A percentile compares a stretch with the other conserved stretches of the same genome.
Evolutionary conservation across 2,113 vertebrate species (phyloP).

Genomic region (Hiodon alosoides): DNA sequence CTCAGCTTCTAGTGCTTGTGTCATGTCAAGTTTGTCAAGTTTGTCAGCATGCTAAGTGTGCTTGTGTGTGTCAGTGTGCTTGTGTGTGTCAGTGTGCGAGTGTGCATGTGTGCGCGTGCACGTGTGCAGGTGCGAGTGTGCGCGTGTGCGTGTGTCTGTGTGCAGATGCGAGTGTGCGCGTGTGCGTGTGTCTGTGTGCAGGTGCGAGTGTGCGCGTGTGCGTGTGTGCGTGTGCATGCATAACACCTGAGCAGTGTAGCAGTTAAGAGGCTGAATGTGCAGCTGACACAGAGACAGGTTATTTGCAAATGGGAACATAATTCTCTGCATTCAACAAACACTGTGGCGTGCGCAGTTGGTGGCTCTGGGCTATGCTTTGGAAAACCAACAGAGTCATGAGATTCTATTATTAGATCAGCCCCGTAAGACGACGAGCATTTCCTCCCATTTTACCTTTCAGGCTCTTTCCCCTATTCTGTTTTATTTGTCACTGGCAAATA

Average conservation of each 20-base stretch:
- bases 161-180: too few species aligned
- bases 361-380: slow-evolving; percentile 27
- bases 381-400: slow-evolving; percentile 37
- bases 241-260: too few species aligned
- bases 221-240: not conserved
- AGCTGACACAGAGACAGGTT: slow-evolving; percentile 20
- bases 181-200: too few species aligned
- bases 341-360: slow-evolving; percentile 27
- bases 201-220: too few species aligned
- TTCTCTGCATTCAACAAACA: slow-evolving; percentile 27
- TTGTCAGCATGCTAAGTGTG: too few species aligned
- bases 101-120: too few species aligned
- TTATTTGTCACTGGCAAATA: slow-evolving; percentile 25
- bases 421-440: slow-evolving; percentile 31
- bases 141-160: too few species aligned
- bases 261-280: slow-evolving; percentile 2
- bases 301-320: slow-evolving; percentile 29
- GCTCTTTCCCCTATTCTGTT: slow-evolving; percentile 19
- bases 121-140: too few species aligned
- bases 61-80: too few species aligned
- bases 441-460: slow-evolving; percentile 27
- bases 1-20: too few species aligned
- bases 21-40: too few species aligned
- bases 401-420: slow-evolving; percentile 40
- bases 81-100: too few species aligned